These are phyloP conservation scores for Dendrophyllia cribrosa DNA, from an alignment of 64 coral and sea anemone species.

Conservation along the genomic window DNA sequence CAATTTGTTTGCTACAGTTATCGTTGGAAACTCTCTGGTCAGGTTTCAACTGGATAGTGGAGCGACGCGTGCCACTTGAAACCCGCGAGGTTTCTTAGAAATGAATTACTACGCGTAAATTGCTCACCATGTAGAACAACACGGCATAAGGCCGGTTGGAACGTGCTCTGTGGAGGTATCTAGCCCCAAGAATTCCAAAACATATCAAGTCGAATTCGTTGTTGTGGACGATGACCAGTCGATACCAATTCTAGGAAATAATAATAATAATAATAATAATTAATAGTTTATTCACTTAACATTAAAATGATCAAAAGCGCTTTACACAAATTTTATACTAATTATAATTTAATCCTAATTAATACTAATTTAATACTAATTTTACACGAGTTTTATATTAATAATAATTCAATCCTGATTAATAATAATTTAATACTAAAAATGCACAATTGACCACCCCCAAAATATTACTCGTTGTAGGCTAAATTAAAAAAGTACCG, in stretches of 20 bases:
- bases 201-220: constrained; percentile 41
- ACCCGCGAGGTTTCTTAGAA: constrained; percentile 7
- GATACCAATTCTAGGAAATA: constrained; percentile 20
- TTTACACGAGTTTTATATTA: no score
- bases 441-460: no score
- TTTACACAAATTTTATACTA: no score
- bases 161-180: constrained; percentile 15
- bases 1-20: constrained; percentile 14
- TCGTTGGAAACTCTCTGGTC: not conserved
- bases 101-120: not conserved
- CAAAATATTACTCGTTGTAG: no score
- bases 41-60: constrained; percentile 30
- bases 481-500: no score
- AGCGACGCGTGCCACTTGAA: constrained; percentile 3
- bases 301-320: no score
- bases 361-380: no score
- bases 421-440: no score
- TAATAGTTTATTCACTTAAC: no score
- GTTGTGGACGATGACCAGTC: constrained; percentile 21
- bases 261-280: no score
- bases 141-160: constrained; percentile 27
- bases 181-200: constrained; percentile 53
- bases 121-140: constrained; percentile 41
- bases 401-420: no score
- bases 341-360: no score